These are phyloP conservation scores for Agapornis roseicollis DNA, from an alignment of 2,113 vertebrate genomes.

Conservation along the genomic window DNA sequence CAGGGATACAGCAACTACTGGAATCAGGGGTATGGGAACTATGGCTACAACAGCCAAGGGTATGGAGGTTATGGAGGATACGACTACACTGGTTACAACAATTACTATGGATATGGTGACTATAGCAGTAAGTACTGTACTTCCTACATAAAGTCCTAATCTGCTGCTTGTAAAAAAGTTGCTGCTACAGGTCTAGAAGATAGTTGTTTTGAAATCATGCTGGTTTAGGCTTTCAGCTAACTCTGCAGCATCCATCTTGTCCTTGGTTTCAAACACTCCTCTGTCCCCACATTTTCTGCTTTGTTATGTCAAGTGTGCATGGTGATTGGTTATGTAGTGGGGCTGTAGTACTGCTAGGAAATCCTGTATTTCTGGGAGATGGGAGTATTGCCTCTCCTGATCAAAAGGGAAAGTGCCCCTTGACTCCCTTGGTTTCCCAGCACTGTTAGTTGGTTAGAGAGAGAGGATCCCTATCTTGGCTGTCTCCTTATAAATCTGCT, in stretches of 20 bases:
- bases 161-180: conserved; percentile 39
- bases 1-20: conserved; percentile 97
- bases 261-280: not conserved
- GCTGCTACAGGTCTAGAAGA: not conserved
- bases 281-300: not conserved
- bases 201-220: not conserved
- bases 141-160: conserved; percentile 31
- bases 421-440: not conserved
- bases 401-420: not conserved
- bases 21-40: conserved; percentile 97
- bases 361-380: rapidly evolving
- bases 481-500: not conserved
- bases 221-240: not conserved
- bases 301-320: rapidly evolving
- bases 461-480: not conserved
- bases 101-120: conserved; percentile 98
- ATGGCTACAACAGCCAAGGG: conserved; percentile 96
- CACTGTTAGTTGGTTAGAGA: not conserved
- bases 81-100: conserved; percentile 98
- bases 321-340: not conserved
- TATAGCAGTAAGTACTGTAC: conserved; percentile 91
- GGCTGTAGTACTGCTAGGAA: not conserved
- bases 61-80: conserved; percentile 96
- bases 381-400: not conserved
- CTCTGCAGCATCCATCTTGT: not conserved